A percentile compares a stretch with the other conserved stretches of the same genome.
These are phyloP conservation scores for Loris lydekkerianus DNA, from an alignment of 2,797 vertebrate genomes.

Conservation along the genomic window DNA sequence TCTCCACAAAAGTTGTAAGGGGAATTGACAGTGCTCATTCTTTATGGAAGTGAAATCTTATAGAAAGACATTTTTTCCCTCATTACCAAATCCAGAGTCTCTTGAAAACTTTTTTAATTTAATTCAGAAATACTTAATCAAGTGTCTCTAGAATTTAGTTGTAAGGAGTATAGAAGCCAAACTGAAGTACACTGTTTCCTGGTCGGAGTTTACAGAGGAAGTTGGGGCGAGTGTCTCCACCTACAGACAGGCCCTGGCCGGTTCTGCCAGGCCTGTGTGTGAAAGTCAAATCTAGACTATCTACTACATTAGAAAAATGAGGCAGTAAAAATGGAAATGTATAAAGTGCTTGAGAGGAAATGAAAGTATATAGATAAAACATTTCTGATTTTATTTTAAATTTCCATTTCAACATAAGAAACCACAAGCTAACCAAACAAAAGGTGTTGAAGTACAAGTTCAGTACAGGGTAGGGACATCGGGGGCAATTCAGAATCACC, in stretches of 20 bases:
- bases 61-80: conserved; percentile 8
- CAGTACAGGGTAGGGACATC: background rate
- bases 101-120: conserved; percentile 32
- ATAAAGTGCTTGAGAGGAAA: conserved; percentile 42
- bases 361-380: background rate
- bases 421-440: background rate
- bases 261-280: conserved; percentile 31
- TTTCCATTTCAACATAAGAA: conserved; percentile 37
- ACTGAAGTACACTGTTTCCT: conserved; percentile 7
- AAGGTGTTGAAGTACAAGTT: background rate
- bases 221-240: background rate
- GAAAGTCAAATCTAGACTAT: conserved; percentile 40
- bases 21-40: background rate
- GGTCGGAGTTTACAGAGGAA: conserved; percentile 45
- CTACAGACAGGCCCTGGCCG: background rate
- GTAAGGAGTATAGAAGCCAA: background rate
- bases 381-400: conserved; percentile 12
- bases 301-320: conserved; percentile 47
- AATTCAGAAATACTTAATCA: conserved; percentile 37
- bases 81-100: conserved; percentile 30
- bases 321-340: conserved; percentile 40
- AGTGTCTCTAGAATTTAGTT: conserved; percentile 28
- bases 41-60: conserved; percentile 43
- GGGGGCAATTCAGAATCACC: background rate
- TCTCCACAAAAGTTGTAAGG: background rate